A percentile compares a stretch with the other conserved stretches of the same genome.
Evolutionary conservation across 2,113 vertebrate species (phyloP).

Genomic region (Cyphomyrus discorhynchus): DNA sequence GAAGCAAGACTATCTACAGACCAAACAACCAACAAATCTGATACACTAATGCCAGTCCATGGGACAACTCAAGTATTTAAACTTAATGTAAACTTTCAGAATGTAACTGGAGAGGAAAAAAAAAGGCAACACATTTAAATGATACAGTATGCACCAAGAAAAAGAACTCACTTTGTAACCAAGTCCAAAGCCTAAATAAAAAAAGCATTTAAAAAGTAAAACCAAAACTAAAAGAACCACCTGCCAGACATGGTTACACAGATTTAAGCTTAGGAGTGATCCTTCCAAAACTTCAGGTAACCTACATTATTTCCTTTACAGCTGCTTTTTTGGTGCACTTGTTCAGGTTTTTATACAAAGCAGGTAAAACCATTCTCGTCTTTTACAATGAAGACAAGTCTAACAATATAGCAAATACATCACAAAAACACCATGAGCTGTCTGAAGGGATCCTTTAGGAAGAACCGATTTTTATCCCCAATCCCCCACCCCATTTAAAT

Average conservation of each 20-base stretch:
- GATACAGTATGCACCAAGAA: slow-evolving; percentile 64
- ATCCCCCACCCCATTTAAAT: slow-evolving; percentile 14
- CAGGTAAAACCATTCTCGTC: slow-evolving; percentile 61
- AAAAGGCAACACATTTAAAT: slow-evolving; percentile 28
- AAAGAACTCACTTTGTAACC: slow-evolving; percentile 21
- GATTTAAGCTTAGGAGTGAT: slow-evolving; percentile 75
- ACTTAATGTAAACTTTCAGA: slow-evolving; percentile 75
- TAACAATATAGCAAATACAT: slow-evolving; percentile 83
- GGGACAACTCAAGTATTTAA: slow-evolving; percentile 74
- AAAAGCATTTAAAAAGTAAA: slow-evolving; percentile 43
- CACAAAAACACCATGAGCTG: slow-evolving; percentile 89
- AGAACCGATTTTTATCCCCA: slow-evolving; percentile 86
- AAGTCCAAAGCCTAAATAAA: slow-evolving; percentile 53
- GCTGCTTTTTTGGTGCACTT: slow-evolving; percentile 36
- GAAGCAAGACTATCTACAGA: slow-evolving; percentile 97
- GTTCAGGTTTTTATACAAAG: slow-evolving; percentile 48
- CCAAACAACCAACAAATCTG: slow-evolving; percentile 85
- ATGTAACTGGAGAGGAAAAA: slow-evolving; percentile 25
- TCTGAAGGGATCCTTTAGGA: slow-evolving; percentile 91
- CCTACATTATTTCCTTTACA: not conserved
- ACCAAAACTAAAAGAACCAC: slow-evolving; percentile 42
- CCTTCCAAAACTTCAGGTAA: slow-evolving; percentile 66
- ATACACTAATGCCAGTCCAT: slow-evolving; percentile 89
- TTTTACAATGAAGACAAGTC: slow-evolving; percentile 73
- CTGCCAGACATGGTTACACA: slow-evolving; percentile 83